Base-by-base conservation (phyloP, 2,888 invertebrate species). In the Hyposoter didymator region DNA sequence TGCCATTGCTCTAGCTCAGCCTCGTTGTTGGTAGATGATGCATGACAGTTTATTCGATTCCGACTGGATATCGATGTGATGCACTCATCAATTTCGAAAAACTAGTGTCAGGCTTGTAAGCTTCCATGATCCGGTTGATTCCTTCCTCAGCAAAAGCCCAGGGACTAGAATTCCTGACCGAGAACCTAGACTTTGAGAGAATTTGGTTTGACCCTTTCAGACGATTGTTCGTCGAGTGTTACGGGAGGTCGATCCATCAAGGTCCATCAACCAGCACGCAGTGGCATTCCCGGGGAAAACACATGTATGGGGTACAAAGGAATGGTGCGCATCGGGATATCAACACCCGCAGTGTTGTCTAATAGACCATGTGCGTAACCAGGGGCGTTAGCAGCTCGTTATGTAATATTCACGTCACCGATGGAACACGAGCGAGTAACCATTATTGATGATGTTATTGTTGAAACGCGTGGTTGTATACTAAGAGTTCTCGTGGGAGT, bases 401-500 rank as follows among this genome's bases (percentile, higher is more conserved):
- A 87, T 84, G 83, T 84, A 86, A 84, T 86, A 86, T 86, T 86
- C 84, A 87, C 83, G 83, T 86, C 78, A 55, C 82, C 81, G 78
- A 86, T 86, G 81, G 78, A 72, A 52, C 75, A 69, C 14, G 28
- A 59, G 28, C 28, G 70, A 62, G 78, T 85, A 86, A 86, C 84
- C 78, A 62, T 85, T 87, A 85, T 86, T 87, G 86, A 87, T 87
- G 85, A 83, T 87, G 84, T 86, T 87, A 87, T 86, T 86, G 85
- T 86, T 87, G 79, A 76, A 59, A 75, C 43, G 72, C 32, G 39
- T 39, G 82, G 52, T n/a, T 72, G 72, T 35, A 47, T 69, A 67
- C 69, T 19, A 52, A 64, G 64, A 28, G 52, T 59, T 62, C 69
- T 59, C 45, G 55, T 47, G 49, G 83, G 78, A 69, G 67, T 75